Conservation (phyloP, 2,888 invertebrate species). For the Sturmia bella region DNA sequence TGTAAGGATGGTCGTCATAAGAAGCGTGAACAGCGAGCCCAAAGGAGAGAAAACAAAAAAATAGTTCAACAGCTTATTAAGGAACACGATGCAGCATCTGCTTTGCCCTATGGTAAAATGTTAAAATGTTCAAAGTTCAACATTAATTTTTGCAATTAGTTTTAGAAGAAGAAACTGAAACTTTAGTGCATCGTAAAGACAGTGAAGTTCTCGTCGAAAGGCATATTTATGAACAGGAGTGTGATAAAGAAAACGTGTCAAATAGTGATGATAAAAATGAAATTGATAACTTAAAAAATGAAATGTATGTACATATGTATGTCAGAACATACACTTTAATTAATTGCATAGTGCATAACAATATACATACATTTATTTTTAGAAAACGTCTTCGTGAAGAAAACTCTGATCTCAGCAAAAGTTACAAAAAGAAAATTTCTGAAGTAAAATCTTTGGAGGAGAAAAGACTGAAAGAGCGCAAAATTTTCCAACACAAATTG, state of each 20-base stretch:
- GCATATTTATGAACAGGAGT: too few species aligned
- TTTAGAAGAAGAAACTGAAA: too few species aligned
- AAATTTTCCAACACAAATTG: slow-evolving; percentile 18
- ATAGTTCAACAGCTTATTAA: too few species aligned
- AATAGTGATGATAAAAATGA: too few species aligned
- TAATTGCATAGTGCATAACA: slow-evolving; percentile 1
- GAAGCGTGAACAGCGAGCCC: too few species aligned
- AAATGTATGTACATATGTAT: neutral
- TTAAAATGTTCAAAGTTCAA: too few species aligned
- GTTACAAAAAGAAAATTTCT: slow-evolving; percentile 18
- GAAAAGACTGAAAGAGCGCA: neutral
- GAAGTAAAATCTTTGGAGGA: slow-evolving; percentile 11
- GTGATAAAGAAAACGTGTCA: too few species aligned
- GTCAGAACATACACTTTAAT: neutral
- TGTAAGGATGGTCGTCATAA: neutral
- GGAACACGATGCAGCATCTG: neutral
- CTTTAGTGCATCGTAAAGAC: too few species aligned
- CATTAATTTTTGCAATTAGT: too few species aligned
- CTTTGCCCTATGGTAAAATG: neutral
- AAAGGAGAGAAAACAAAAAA: too few species aligned
- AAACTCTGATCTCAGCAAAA: slow-evolving; percentile 15
- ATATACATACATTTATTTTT: slow-evolving; percentile 6
- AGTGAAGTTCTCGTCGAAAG: too few species aligned
- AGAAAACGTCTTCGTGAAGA: slow-evolving; percentile 13
- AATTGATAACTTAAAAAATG: too few species aligned